A percentile compares a stretch with the other conserved stretches of the same genome.
phyloP scores from a whole-genome alignment of 2,797 vertebrate species.

The Sebastes oblongus region DNA sequence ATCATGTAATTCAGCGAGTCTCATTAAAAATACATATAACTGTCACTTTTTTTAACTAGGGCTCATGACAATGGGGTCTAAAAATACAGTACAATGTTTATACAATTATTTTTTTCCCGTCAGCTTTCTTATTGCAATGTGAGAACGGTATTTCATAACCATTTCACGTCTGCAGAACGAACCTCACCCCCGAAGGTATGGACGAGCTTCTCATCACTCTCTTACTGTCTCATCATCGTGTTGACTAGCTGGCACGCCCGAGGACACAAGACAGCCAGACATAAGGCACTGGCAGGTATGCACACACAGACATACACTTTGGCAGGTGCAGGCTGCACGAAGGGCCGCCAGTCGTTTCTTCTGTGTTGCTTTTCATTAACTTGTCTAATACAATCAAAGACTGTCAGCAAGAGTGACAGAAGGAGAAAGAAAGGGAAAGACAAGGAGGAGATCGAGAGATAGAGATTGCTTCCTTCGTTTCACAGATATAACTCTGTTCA shows the following conservation, averaged over 20 bases:
- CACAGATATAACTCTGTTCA: constrained; percentile 38
- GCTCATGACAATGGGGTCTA: background rate
- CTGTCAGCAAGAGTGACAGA: constrained; percentile 72
- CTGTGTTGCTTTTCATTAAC: constrained; percentile 77
- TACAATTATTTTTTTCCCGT: background rate
- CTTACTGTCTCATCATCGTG: constrained; percentile 63
- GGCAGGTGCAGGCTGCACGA: constrained; percentile 68
- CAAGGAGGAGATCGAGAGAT: constrained; percentile 6
- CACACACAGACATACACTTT: constrained; percentile 46
- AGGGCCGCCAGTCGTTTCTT: constrained; percentile 55
- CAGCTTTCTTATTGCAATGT: constrained; percentile 14
- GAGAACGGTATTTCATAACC: constrained; percentile 54
- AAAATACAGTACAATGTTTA: constrained; percentile 3
- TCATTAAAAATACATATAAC: background rate
- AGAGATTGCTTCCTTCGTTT: constrained; percentile 26
- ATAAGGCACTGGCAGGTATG: constrained; percentile 62
- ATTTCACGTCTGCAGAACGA: constrained; percentile 49
- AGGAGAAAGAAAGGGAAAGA: constrained; percentile 43
- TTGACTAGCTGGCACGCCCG: constrained; percentile 59
- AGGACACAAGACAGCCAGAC: constrained; percentile 63
- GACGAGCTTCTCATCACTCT: constrained; percentile 73
- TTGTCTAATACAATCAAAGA: constrained; percentile 77
- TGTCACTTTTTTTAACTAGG: background rate
- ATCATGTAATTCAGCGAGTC: constrained; percentile 2
- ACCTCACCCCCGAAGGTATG: constrained; percentile 60